These are phyloP conservation scores for Brachyrhaphis roseni DNA, from an alignment of 2,797 vertebrate species.

Conservation along the genomic window DNA sequence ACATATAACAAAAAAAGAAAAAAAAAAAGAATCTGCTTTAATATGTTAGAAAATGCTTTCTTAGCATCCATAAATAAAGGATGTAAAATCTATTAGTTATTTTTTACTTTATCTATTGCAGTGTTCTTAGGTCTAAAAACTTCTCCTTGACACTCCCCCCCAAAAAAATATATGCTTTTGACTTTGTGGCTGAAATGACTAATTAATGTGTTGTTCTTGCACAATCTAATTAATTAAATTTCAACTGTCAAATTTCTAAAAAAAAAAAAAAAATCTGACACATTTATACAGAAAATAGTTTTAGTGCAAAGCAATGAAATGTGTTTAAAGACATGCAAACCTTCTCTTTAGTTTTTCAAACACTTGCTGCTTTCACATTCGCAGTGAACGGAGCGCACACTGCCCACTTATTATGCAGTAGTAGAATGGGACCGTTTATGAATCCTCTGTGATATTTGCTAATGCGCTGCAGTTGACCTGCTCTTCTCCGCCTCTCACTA, in stretches of 20 bases:
- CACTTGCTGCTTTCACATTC: not conserved
- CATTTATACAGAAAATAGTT: not conserved
- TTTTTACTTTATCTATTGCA: not conserved
- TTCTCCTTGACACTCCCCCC: not conserved
- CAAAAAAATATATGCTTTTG: not conserved
- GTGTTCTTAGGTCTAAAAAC: not conserved
- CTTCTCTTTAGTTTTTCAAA: not conserved
- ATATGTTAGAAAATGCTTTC: not conserved
- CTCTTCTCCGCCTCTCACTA: constrained; percentile 3
- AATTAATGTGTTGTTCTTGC: not conserved
- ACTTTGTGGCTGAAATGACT: not conserved
- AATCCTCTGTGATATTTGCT: not conserved
- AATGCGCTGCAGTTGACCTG: not conserved
- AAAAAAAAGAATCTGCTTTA: not conserved
- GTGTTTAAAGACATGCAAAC: not conserved
- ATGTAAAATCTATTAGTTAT: not conserved
- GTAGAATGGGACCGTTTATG: not conserved
- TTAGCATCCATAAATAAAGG: not conserved
- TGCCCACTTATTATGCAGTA: not conserved
- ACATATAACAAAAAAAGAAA: not conserved
- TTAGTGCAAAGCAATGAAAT: not conserved
- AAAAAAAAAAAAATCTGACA: not conserved
- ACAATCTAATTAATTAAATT: not conserved
- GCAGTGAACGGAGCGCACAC: not conserved
- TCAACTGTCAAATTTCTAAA: not conserved